A percentile compares a stretch with the other conserved stretches of the same genome.
Evolutionary conservation across 2,888 invertebrate species (phyloP).

Genomic region (Tetanocera ferruginea): DNA sequence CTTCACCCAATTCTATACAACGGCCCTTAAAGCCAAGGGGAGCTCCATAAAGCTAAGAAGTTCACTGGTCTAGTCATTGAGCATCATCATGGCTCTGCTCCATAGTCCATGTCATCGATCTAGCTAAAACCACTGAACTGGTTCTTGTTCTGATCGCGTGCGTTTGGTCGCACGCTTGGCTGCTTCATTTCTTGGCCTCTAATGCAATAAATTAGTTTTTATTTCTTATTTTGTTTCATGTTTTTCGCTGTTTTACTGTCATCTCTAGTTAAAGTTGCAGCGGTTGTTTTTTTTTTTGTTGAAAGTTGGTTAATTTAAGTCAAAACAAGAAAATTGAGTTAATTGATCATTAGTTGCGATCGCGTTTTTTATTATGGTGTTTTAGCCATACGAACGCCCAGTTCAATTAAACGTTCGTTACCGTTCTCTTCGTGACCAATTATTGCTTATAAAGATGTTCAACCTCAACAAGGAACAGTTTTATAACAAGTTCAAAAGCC

Average conservation of each 20-base stretch:
- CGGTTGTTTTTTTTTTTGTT: background rate
- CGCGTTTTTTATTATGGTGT: constrained; percentile 6
- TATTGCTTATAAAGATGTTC: too few species aligned
- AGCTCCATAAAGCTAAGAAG: constrained; percentile 10
- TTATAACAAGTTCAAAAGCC: too few species aligned
- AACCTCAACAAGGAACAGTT: too few species aligned
- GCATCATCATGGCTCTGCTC: background rate
- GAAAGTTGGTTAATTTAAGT: constrained; percentile 29
- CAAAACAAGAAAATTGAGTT: constrained; percentile 30
- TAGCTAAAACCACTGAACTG: constrained; percentile 27
- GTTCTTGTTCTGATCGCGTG: constrained; percentile 26
- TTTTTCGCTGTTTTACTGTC: background rate
- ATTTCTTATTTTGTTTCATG: constrained; percentile 30
- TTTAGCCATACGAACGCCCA: background rate
- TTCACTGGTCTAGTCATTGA: constrained; percentile 31
- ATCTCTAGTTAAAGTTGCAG: background rate
- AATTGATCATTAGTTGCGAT: constrained; percentile 37
- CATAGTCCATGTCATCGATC: background rate
- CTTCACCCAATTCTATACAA: constrained; percentile 32
- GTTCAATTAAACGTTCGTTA: background rate
- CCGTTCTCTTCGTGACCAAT: background rate
- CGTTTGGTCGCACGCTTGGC: background rate
- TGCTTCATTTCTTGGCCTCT: background rate
- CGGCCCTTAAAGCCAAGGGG: background rate
- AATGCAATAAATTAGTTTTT: constrained; percentile 31